Percentiles rank a stretch among this genome's conserved stretches.
Conservation (phyloP, 2,888 invertebrate genomes). For the Protonemura montana region DNA sequence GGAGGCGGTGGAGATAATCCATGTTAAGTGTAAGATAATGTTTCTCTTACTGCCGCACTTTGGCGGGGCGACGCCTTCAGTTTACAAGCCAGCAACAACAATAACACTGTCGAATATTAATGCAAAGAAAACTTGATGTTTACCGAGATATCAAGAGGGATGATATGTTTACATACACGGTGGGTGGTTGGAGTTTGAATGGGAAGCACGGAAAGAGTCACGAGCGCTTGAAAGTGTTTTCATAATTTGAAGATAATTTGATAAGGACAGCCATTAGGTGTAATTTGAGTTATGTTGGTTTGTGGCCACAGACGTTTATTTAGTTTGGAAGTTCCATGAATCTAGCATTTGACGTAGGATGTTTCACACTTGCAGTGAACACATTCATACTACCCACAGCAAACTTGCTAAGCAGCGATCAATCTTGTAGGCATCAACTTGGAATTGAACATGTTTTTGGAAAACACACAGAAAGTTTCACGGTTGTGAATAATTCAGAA, state of each 20-base stretch:
- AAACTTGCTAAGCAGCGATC: no score
- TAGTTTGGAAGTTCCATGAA: no score
- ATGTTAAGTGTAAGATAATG: constrained; percentile 4
- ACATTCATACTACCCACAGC: no score
- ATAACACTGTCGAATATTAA: constrained; percentile 25
- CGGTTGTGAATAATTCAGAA: no score
- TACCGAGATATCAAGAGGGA: not conserved
- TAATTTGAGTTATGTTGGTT: not conserved
- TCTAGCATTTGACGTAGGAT: no score
- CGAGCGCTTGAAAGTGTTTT: not conserved
- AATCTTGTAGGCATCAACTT: no score
- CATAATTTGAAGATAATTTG: not conserved
- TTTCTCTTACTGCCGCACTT: not conserved
- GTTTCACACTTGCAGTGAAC: no score
- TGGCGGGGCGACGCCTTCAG: not conserved
- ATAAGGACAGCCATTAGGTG: not conserved
- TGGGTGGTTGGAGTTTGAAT: not conserved
- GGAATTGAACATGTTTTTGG: no score
- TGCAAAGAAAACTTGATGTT: constrained; percentile 31
- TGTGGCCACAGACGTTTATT: not conserved
- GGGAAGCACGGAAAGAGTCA: not conserved
- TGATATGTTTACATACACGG: not conserved
- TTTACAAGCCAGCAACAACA: constrained; percentile 27
- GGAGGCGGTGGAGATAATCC: not conserved
- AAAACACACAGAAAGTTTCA: no score